A percentile compares a stretch with the other conserved stretches of the same genome.
Conservation (phyloP, 2,113 vertebrate genomes). For the Acanthisitta chloris region DNA sequence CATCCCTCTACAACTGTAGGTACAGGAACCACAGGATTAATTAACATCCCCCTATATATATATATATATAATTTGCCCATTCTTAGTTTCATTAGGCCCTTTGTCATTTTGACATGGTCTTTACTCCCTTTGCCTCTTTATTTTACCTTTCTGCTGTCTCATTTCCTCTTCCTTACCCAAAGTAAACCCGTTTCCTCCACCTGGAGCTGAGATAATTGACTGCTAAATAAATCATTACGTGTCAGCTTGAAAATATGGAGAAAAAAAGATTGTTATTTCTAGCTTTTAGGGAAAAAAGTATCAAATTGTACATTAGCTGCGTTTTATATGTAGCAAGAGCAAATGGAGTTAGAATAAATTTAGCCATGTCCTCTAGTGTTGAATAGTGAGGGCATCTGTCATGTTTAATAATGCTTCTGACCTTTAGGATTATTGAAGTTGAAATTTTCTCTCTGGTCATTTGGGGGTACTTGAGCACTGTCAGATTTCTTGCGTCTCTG, state of each 20-base stretch:
- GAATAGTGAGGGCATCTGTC: constrained; percentile 49
- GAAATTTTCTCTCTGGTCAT: constrained; percentile 60
- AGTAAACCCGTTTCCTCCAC: constrained; percentile 12
- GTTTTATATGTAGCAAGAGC: constrained; percentile 11
- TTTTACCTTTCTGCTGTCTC: neutral
- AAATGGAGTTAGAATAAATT: constrained; percentile 59
- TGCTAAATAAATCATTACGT: constrained; percentile 43
- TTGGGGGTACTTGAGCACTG: constrained; percentile 16
- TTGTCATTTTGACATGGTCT: neutral
- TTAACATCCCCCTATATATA: neutral
- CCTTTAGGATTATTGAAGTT: constrained; percentile 62
- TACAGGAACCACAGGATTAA: neutral
- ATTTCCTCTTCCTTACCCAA: neutral
- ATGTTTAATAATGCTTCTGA: constrained; percentile 62
- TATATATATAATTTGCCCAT: neutral
- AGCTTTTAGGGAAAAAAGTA: neutral
- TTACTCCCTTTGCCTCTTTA: neutral
- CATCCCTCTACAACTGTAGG: neutral
- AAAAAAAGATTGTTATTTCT: constrained; percentile 18
- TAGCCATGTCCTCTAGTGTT: constrained; percentile 33
- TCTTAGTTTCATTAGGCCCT: neutral
- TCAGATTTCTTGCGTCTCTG: neutral
- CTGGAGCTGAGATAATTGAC: constrained; percentile 21
- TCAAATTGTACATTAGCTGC: constrained; percentile 34
- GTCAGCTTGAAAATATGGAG: neutral